These are phyloP conservation scores for Tarsius wallacei DNA, from an alignment of 2,797 vertebrate genomes.

Conservation along the genomic window DNA sequence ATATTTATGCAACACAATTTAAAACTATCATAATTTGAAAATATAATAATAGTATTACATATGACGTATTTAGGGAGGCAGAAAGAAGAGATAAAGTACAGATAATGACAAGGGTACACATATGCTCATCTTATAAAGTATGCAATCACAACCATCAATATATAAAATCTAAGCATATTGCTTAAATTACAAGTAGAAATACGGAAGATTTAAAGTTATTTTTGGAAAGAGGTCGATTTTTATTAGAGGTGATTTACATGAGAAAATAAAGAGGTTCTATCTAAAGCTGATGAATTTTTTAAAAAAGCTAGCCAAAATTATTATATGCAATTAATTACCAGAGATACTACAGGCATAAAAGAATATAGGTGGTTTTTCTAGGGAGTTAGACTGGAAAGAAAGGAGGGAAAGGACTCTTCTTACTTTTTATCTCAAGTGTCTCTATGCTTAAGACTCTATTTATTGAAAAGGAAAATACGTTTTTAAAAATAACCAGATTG, in stretches of 20 bases:
- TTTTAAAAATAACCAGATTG: neutral
- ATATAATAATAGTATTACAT: neutral
- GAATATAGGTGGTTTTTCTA: neutral
- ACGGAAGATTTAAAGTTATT: neutral
- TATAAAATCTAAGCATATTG: neutral
- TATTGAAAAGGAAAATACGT: neutral
- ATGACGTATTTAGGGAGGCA: neutral
- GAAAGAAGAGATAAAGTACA: neutral
- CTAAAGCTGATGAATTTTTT: neutral
- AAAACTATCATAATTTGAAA: neutral
- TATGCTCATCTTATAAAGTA: neutral
- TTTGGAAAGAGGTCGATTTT: neutral
- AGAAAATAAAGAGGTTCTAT: neutral
- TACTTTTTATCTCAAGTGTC: neutral
- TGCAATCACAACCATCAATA: neutral
- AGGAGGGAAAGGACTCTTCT: neutral
- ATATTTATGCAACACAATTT: neutral
- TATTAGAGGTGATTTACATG: neutral
- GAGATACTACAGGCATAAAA: neutral
- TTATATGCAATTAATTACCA: neutral
- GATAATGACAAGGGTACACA: neutral
- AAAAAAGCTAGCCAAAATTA: neutral
- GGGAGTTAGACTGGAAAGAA: neutral
- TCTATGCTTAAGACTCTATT: neutral
- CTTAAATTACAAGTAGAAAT: slow-evolving; percentile 23